phyloP scores from a whole-genome alignment of 2,888 invertebrate species.

The Endomychus coccineus region DNA sequence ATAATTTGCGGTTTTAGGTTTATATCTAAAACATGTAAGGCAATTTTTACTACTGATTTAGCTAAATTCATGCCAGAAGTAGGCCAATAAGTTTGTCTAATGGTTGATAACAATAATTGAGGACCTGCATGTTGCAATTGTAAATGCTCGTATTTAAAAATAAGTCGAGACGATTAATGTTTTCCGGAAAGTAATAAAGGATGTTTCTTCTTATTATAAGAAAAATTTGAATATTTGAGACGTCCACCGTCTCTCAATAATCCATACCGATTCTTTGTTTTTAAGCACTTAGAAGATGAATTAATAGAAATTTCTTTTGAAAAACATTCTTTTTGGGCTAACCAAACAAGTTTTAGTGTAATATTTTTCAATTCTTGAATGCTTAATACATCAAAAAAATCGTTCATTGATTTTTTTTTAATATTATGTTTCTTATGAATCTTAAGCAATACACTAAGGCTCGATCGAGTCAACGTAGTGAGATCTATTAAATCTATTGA shows the following conservation, averaged over 20 bases:
- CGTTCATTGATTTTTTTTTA: too few relatives aligned
- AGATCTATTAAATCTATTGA: too few relatives aligned
- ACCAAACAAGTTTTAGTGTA: too few relatives aligned
- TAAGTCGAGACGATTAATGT: conserved; percentile 1
- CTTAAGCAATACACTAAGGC: too few relatives aligned
- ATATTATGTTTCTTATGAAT: too few relatives aligned
- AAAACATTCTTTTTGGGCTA: too few relatives aligned
- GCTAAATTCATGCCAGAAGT: background rate
- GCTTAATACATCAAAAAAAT: too few relatives aligned
- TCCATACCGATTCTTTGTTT: too few relatives aligned
- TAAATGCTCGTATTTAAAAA: conserved; percentile 4
- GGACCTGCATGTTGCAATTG: conserved; percentile 6
- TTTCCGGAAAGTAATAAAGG: background rate
- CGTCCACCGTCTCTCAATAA: conserved; percentile 2
- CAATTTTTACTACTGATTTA: conserved; percentile 1
- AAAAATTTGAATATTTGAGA: background rate
- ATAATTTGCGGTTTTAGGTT: background rate
- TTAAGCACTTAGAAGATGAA: too few relatives aligned
- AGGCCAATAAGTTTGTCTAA: conserved; percentile 7
- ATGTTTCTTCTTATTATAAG: conserved; percentile 1
- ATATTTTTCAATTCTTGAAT: too few relatives aligned
- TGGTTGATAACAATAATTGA: background rate
- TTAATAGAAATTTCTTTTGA: too few relatives aligned
- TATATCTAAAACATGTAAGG: background rate
- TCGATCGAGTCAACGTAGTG: too few relatives aligned